Base-by-base conservation (phyloP, 2,888 invertebrate genomes). In the Scrobipalpa atriplicella region DNA sequence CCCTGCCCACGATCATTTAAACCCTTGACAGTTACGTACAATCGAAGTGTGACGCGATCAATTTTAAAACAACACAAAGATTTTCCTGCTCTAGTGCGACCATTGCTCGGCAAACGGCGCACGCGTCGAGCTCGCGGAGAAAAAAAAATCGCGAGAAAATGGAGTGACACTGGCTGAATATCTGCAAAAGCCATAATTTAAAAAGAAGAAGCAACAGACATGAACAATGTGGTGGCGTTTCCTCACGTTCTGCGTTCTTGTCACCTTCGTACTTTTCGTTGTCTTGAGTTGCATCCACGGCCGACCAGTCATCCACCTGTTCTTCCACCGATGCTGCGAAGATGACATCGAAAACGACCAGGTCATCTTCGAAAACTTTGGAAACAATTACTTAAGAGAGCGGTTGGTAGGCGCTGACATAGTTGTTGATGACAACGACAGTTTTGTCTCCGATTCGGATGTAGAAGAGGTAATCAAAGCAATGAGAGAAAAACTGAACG, bases 281-380 rank as follows among this genome's bases (percentile, higher is more conserved):
- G 88, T 91, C 0, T 41, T 89, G 2, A 87, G 84, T 68, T 85
- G 86, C 39, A 84, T 91, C 0, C 85, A 89, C 36, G 85, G 89
- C 0, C 70, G 89, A 16, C 90, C 91, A 0, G 87, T 84, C 0
- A 74, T 84, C 0, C 82, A 88, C 62, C 69, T 90, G 0, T 87
- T 89, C 70, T 88, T 89, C 67, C 83, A 83, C 21, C 80, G 86
- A 16, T 89, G 90, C 69, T 90, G 87, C 62, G 83, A 82, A 11
- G 87, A 87, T 0, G 84, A 86, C 39, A 88, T 89, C 0, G 90
- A 90, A 69, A 90, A 90, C 58, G 90, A 90, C 67, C 87, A 86
- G 66, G 85, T 85, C 0, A 82, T 89, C 0, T 87, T 83, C 66
- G 89, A 90, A 65, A 87, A 86, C 71, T 84, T 89, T 11, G 83